These are phyloP conservation scores for Neosalanx taihuensis DNA, from an alignment of 2,797 vertebrate genomes.

Conservation along the genomic window DNA sequence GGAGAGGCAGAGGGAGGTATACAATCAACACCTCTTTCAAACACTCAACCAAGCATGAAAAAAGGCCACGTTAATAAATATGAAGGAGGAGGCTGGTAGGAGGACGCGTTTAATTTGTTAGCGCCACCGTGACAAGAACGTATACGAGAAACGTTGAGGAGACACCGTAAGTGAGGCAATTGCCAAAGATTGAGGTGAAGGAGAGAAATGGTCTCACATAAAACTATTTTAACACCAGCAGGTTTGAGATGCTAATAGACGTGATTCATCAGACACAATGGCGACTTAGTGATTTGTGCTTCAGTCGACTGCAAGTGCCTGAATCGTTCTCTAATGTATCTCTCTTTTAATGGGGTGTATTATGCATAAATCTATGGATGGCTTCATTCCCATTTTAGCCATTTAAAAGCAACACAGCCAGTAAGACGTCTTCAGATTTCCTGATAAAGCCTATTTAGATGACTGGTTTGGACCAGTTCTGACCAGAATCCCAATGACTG, in stretches of 20 bases:
- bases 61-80: neutral
- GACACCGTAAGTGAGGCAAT: neutral
- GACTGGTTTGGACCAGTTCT: no score
- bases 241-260: slow-evolving; percentile 12
- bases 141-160: neutral
- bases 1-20: neutral
- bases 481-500: no score
- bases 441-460: neutral
- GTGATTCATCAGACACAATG: slow-evolving; percentile 12
- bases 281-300: slow-evolving; percentile 5
- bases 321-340: slow-evolving; percentile 7
- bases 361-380: slow-evolving; percentile 2
- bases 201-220: neutral
- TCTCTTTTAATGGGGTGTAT: slow-evolving; percentile 1
- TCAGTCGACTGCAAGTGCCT: neutral
- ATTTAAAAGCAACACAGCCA: slow-evolving; percentile 1
- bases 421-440: neutral
- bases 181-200: neutral
- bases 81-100: neutral
- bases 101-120: neutral
- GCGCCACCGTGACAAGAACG: neutral
- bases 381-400: neutral
- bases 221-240: slow-evolving; percentile 6
- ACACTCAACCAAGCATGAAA: neutral
- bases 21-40: neutral